Evolutionary conservation across 1,140 invertebrate genomes (phyloP), one percentile per base, ranked within the genome.

Genomic region (Drosophila takahashii): DNA sequence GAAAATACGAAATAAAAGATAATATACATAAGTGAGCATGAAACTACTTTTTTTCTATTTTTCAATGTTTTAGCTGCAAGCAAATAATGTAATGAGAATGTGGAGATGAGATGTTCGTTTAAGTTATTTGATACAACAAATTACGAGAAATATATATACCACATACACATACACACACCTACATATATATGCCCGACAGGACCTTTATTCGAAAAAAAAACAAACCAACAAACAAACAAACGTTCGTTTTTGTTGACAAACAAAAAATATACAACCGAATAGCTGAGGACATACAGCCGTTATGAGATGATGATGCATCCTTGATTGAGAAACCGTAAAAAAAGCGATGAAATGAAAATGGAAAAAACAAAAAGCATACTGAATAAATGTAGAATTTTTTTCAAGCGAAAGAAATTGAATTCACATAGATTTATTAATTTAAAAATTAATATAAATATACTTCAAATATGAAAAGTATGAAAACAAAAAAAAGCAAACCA

Each of bases 401-500:
- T 87, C 84, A 73, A 60, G 79, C 79, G 84, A 89, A 77, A 72
- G 73, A 81, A 83, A 89, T 87, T 57, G 56, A 80, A 80, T 89
- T 89, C 76, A 78, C 66, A 80, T 89, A 89, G 84, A 89, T 89
- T 87, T 87, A 87, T 87, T 87, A 89, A 87, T 89, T 89, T 89
- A 87, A 87, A 83, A 89, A 79, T 79, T 87, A 86, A 86, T 70
- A 72, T 86, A 89, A 80, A 79, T 78, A 83, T 89, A 87, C 84
- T 89, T 87, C 84, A 77, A 67, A 83, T 76, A 89, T 79, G 76
- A 79, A 64, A 73, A 83, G 84, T 83, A 87, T 87, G 52, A 75
- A 72, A 84, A 72, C 70, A 79, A 60, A 50, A 57, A 81, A 50
- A 36, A 41, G 41, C 47, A 69, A 62, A 44, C 16, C 41, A 44